These are phyloP conservation scores for Lepisosteus oculatus DNA, from an alignment of 2,113 vertebrate genomes.

Conservation along the genomic window DNA sequence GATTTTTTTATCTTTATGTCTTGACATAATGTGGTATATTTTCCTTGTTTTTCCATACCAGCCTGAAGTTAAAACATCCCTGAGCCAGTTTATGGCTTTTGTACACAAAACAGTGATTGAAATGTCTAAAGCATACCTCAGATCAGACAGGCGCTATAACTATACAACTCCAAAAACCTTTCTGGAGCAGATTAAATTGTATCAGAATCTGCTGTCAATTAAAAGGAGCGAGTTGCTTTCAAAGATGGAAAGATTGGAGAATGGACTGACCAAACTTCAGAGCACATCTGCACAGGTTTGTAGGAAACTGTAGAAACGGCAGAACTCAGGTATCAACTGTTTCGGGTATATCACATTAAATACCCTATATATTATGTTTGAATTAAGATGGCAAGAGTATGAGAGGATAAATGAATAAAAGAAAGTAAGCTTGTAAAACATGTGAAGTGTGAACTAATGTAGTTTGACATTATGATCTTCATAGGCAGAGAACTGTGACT, in stretches of 20 bases:
- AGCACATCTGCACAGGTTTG: slow-evolving; percentile 62
- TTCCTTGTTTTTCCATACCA: slow-evolving; percentile 28
- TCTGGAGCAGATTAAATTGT: slow-evolving; percentile 73
- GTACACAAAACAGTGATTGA: slow-evolving; percentile 66
- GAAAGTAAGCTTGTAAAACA: no score
- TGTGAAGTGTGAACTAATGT: not conserved
- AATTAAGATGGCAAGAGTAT: no score
- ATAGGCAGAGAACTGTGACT: slow-evolving; percentile 25
- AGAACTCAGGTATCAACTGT: no score
- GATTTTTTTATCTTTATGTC: no score
- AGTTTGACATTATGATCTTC: slow-evolving; percentile 37
- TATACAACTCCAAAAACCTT: slow-evolving; percentile 74
- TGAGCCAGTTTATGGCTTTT: slow-evolving; percentile 66
- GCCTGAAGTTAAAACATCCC: slow-evolving; percentile 62
- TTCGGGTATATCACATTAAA: no score
- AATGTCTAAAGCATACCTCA: slow-evolving; percentile 65
- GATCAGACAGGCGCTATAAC: slow-evolving; percentile 64
- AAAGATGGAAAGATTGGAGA: slow-evolving; percentile 68
- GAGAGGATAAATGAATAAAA: no score
- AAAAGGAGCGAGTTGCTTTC: slow-evolving; percentile 53
- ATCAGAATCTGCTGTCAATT: slow-evolving; percentile 60
- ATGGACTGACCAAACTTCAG: slow-evolving; percentile 64
- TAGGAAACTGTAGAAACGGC: no score
- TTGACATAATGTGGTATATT: slow-evolving; percentile 31
- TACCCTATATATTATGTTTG: no score